Base-by-base conservation (phyloP, 92 coral and sea anemone species). In the Bergia sp. region DNA sequence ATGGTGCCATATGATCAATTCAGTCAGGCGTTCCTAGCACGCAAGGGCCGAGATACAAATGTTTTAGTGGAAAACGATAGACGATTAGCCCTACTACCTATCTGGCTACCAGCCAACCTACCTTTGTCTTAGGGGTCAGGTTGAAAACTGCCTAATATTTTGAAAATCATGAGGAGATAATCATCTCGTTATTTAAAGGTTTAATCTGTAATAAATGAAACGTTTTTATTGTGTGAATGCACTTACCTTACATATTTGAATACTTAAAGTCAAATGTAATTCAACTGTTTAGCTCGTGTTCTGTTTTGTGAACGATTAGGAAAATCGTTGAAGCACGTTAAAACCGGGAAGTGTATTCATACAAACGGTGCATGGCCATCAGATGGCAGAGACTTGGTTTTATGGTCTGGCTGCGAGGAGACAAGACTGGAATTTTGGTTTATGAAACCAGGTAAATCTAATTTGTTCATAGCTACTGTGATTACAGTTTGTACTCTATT, bases 391-490 rank as follows among this genome's bases (percentile, higher is more conserved):
- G 23, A 61, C 0, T 4, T 61, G 29, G 23, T 61, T 61, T 23
- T 61, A 5, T 61, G n/a, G 69, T 16, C n/a, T 0, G 0, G 29
- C 4, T 61, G 69, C 69, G 69, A 61, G 23, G 23, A 20, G 0
- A 79, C 71, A n/a, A 76, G 89, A 61, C 72, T 76, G 57, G n/a
- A 85, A 23, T 1, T 85, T 4, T 44, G 58, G 64, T 90, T 85
- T 39, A 90, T 90, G 89, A 90, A 90, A 76, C 89, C 67, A 10
- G 89, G 92, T 90, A 75, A 5, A 53, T 38, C n/a, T 75, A 75
- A 75, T 5, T 61, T 61, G 23, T 11, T 61, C 67, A 15, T 16
- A 16, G 69, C 69, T 29, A 29, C 29, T 29, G 29, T 29, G 29
- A 29, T 29, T 29, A 29, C 29, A 29, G 29, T 29, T 29, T 29